Evolutionary conservation across 2,888 invertebrate species (phyloP), one percentile per base, ranked within the genome.

Genomic region (Campoplex capitator): DNA sequence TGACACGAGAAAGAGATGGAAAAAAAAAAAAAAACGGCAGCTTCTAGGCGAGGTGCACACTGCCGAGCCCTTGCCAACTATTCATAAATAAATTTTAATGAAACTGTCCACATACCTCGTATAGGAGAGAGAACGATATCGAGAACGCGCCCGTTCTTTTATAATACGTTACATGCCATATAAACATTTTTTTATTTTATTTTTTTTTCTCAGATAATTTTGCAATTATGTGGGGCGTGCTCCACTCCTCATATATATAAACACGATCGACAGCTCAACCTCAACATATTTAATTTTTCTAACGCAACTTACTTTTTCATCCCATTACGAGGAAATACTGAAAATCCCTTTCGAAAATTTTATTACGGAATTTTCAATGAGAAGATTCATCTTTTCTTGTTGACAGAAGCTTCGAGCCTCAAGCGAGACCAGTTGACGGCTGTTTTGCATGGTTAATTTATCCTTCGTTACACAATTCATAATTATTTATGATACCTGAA

Each of bases 1-100:
- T 87, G 74, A 79, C 58, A 65, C 71, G 54, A 45, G 83, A 77
- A 28, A 70, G 75, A 78, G 83, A 79, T 68, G 58, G 83, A 67
- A 77, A 78, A 78, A 78, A 23, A 23, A 23, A 23, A 23, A 23
- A 23, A 23, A 23, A 23, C 23, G 70, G 77, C 77, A 77, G 84
- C 78, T 87, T 75, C 77, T 86, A 88, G 88, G 89, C 89, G 83
- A 85, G 88, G 89, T 70, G 58, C 80, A 78, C 85, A 73, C 71
- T 89, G 93, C 93, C 93, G 91, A 92, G 91, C 93, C 93, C 92
- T 93, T 92, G 89, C 88, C 83, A 91, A 90, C 92, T 91, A 92
- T 91, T 93, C 93, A 93, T 93, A 92, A 92, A 93, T 93, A 92
- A 92, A 93, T 93, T 91, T 92, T 91, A 93, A 92, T 93, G 90